phyloP scores from a whole-genome alignment of 1,140 invertebrate species.

The Episyrphus balteatus region DNA sequence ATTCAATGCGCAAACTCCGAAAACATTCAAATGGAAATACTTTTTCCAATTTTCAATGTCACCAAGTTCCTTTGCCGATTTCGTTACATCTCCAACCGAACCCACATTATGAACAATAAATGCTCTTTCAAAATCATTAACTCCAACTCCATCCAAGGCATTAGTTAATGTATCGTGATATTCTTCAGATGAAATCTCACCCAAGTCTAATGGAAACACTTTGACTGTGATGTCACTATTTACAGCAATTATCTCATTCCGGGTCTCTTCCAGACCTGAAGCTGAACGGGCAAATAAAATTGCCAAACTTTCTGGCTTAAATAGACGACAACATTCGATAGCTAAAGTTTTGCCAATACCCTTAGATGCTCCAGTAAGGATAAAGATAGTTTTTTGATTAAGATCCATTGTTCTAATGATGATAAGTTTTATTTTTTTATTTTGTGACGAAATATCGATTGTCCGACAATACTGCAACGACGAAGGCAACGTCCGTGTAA shows the following conservation, averaged over 20 bases:
- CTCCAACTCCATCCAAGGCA: neutral
- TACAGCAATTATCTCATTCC: conserved; percentile 41
- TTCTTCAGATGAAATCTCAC: conserved; percentile 20
- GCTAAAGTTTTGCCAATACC: conserved; percentile 76
- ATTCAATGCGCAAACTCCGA: conserved; percentile 66
- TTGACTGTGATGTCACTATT: conserved; percentile 37
- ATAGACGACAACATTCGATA: conserved; percentile 47
- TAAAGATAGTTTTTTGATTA: conserved; percentile 40
- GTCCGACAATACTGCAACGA: too few species aligned
- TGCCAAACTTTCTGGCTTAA: conserved; percentile 51
- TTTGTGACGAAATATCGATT: too few species aligned
- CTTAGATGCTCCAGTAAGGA: conserved; percentile 78
- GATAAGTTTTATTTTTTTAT: too few species aligned
- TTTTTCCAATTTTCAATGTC: conserved; percentile 48
- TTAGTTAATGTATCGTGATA: conserved; percentile 16
- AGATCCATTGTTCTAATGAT: conserved; percentile 11
- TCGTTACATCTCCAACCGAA: conserved; percentile 62
- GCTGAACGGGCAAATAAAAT: conserved; percentile 66
- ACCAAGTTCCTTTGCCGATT: conserved; percentile 47
- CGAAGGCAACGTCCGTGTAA: too few species aligned
- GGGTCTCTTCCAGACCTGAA: conserved; percentile 51
- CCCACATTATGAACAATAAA: conserved; percentile 87
- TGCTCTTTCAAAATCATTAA: conserved; percentile 47
- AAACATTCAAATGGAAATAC: conserved; percentile 72
- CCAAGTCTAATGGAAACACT: conserved; percentile 48